A percentile compares a stretch with the other conserved stretches of the same genome.
Evolutionary conservation across 2,797 vertebrate genomes (phyloP).

Genomic region (Remorina albescens): DNA sequence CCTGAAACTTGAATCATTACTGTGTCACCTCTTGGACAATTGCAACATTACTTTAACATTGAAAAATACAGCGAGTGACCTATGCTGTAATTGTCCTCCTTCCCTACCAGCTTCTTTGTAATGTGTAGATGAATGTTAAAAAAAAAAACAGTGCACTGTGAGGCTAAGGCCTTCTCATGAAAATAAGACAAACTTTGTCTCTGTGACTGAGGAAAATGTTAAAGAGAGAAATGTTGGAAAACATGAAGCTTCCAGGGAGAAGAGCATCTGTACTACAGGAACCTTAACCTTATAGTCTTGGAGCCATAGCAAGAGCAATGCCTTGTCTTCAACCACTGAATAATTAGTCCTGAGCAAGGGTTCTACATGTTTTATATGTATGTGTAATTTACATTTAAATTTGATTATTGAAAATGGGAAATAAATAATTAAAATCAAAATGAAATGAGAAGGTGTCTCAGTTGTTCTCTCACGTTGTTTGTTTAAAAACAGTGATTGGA

Average conservation of each 20-base stretch:
- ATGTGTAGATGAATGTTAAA: slow-evolving; percentile 45
- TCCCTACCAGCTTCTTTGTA: slow-evolving; percentile 20
- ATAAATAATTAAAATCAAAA: slow-evolving; percentile 69
- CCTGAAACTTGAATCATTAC: slow-evolving; percentile 14
- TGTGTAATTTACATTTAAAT: slow-evolving; percentile 80
- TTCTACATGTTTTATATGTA: slow-evolving; percentile 80
- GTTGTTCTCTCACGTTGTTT: slow-evolving; percentile 11
- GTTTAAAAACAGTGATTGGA: not conserved
- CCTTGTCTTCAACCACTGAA: slow-evolving; percentile 63
- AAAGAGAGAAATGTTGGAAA: slow-evolving; percentile 9
- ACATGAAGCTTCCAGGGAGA: slow-evolving; percentile 47
- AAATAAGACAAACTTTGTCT: slow-evolving; percentile 34
- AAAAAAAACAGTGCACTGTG: slow-evolving; percentile 51
- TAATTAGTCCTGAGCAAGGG: slow-evolving; percentile 50
- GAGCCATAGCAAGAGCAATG: slow-evolving; percentile 65
- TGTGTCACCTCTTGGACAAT: slow-evolving; percentile 32
- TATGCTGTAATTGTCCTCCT: slow-evolving; percentile 13
- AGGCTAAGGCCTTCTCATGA: slow-evolving; percentile 39
- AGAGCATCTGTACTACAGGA: slow-evolving; percentile 47
- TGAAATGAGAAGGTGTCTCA: not conserved
- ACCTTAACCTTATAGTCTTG: slow-evolving; percentile 44
- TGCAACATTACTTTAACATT: slow-evolving; percentile 9
- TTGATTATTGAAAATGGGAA: slow-evolving; percentile 69
- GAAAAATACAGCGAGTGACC: slow-evolving; percentile 14
- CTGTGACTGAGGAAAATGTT: slow-evolving; percentile 36